Evolutionary conservation across 2,113 vertebrate genomes (phyloP).

Genomic region (Geothlypis trichas): DNA sequence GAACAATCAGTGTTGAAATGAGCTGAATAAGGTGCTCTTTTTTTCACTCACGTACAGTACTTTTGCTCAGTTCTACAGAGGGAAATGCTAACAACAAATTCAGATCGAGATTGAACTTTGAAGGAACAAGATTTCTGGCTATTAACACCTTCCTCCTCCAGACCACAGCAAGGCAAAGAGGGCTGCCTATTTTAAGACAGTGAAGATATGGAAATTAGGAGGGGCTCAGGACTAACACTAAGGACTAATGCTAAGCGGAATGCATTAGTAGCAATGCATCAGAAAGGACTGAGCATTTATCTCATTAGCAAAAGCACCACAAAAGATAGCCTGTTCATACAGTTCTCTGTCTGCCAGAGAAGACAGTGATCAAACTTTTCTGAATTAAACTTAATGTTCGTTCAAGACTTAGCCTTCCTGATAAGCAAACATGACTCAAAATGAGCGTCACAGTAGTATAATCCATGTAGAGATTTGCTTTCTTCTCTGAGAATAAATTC

Average conservation of each 20-base stretch:
- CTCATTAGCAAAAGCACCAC: not conserved
- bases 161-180: not conserved
- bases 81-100: not conserved
- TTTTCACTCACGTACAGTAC: accelerated
- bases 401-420: not conserved
- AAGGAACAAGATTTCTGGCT: not conserved
- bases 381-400: not conserved
- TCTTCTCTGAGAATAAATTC: not conserved
- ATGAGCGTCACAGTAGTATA: not conserved
- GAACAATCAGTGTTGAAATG: not conserved
- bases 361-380: not conserved
- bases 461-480: not conserved
- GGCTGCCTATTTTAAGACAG: not conserved
- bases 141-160: not conserved
- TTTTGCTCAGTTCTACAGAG: not conserved
- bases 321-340: not conserved
- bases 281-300: not conserved
- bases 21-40: not conserved
- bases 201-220: not conserved
- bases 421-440: accelerated
- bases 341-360: not conserved
- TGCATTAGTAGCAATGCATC: not conserved
- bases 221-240: not conserved
- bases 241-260: not conserved
- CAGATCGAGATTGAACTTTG: not conserved